phyloP scores from a whole-genome alignment of 1,140 invertebrate species.

The Drosophila repleta region DNA sequence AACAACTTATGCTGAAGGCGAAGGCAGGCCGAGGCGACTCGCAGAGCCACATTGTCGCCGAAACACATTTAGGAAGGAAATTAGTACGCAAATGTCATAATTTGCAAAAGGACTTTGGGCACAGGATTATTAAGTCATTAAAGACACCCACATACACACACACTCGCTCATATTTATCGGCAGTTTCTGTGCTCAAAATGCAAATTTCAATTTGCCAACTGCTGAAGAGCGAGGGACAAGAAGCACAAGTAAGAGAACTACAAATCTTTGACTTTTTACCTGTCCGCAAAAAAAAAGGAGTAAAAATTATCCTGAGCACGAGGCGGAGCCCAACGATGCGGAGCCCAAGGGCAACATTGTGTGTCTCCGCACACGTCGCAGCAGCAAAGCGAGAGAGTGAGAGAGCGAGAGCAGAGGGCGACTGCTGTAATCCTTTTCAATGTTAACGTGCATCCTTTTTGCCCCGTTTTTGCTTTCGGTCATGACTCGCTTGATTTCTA shows the following conservation, averaged over 20 bases:
- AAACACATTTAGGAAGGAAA: conserved; percentile 80
- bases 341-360: conserved; percentile 38
- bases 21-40: neutral
- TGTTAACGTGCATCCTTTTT: conserved; percentile 73
- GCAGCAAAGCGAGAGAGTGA: conserved; percentile 7
- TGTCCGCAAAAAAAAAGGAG: conserved; percentile 32
- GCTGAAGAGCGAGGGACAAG: conserved; percentile 32
- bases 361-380: conserved; percentile 11
- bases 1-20: conserved; percentile 66
- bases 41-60: conserved; percentile 42
- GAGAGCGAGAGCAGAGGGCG: neutral
- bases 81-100: conserved; percentile 81
- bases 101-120: conserved; percentile 74
- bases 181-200: conserved; percentile 59
- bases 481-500: conserved; percentile 59
- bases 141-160: conserved; percentile 34
- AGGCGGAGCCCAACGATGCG: conserved; percentile 25
- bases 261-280: conserved; percentile 77
- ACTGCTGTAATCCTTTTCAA: conserved; percentile 78
- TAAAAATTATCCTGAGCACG: conserved; percentile 37
- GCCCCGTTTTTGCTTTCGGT: conserved; percentile 67
- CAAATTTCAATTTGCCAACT: conserved; percentile 77
- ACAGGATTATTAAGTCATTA: conserved; percentile 75
- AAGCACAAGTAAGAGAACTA: conserved; percentile 31
- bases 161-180: conserved; percentile 28